Evolutionary conservation across 2,888 invertebrate genomes (phyloP).

Genomic region (Xylophagus ater): DNA sequence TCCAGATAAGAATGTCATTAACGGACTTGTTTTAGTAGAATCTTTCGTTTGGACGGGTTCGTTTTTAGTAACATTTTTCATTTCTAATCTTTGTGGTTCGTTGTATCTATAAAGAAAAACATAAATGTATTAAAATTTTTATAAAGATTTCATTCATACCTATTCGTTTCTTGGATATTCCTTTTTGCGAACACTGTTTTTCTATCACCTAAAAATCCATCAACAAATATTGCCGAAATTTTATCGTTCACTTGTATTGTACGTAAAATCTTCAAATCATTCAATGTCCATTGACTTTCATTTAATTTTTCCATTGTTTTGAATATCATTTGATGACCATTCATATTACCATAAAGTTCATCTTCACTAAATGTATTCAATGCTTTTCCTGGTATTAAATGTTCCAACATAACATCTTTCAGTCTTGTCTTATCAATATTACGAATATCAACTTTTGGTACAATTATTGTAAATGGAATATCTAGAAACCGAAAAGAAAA

Average conservation of each 20-base stretch:
- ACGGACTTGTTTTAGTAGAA: conserved; percentile 29
- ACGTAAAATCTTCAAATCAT: conserved; percentile 36
- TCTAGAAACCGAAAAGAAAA: conserved; percentile 37
- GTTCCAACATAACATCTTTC: conserved; percentile 48
- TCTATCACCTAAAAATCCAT: conserved; percentile 39
- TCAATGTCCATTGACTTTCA: conserved; percentile 33
- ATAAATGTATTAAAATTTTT: conserved; percentile 21
- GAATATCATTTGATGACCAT: conserved; percentile 40
- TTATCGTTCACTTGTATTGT: conserved; percentile 35
- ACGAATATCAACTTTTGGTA: conserved; percentile 43
- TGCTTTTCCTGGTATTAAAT: conserved; percentile 46
- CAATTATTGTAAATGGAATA: conserved; percentile 48
- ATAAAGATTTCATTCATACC: conserved; percentile 30
- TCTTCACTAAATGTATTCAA: conserved; percentile 41
- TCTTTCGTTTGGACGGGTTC: conserved; percentile 32
- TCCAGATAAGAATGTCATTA: conserved; percentile 44
- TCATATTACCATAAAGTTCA: conserved; percentile 39
- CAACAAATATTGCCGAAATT: conserved; percentile 36
- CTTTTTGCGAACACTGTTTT: conserved; percentile 38
- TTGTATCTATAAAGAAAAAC: conserved; percentile 27
- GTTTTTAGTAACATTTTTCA: conserved; percentile 34
- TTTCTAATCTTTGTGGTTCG: conserved; percentile 37
- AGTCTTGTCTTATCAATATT: conserved; percentile 43
- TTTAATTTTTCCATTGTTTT: conserved; percentile 36
- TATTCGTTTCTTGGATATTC: conserved; percentile 39